Evolutionary conservation across 2,888 invertebrate species (phyloP), one percentile per base, ranked within the genome.

Genomic region (Plusia festucae): DNA sequence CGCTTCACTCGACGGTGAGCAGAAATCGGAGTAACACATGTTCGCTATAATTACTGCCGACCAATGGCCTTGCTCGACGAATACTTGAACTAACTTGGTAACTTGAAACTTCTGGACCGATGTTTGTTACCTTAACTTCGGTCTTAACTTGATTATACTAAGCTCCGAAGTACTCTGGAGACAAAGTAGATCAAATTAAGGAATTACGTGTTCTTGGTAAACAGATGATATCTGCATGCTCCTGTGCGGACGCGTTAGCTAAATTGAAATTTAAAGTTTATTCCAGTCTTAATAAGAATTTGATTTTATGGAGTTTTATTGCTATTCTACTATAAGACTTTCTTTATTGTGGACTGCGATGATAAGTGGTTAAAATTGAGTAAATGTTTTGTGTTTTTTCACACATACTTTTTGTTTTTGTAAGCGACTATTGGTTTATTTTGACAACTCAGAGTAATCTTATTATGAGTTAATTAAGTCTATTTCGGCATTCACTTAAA

Each of bases 1-100:
- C 62, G 40, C 61, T 60, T 68, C 73, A 71, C 73, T 62, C 73
- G 70, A 78, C 76, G 80, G 78, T 81, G 77, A 69, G 77, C 71
- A 81, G 79, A 81, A 81, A 79, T 84, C 82, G 78, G 71, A 62
- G 62, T 62, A 68, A 76, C 83, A 79, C 76, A 81, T 84, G 82
- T 73, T 78, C 56, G 72, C 80, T 85, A 79, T 83, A 84, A 83
- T 85, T 82, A 84, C 78, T 46, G 72, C 72, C 80, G 82, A 81
- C 63, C 84, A 81, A 80, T 83, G 82, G 80, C 82, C 82, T 84
- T 83, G 73, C 78, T 65, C 68, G 55, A 73, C 65, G 67, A 78
- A 78, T 82, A 83, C 78, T 79, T 81, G 79, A 83, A 83, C 66
- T 60, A 78, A 73, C 73, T 78, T 82, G 71, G 77, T 56, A 76